Evolutionary conservation across 2,113 vertebrate genomes (phyloP).

Genomic region (Saguinus imperator): DNA sequence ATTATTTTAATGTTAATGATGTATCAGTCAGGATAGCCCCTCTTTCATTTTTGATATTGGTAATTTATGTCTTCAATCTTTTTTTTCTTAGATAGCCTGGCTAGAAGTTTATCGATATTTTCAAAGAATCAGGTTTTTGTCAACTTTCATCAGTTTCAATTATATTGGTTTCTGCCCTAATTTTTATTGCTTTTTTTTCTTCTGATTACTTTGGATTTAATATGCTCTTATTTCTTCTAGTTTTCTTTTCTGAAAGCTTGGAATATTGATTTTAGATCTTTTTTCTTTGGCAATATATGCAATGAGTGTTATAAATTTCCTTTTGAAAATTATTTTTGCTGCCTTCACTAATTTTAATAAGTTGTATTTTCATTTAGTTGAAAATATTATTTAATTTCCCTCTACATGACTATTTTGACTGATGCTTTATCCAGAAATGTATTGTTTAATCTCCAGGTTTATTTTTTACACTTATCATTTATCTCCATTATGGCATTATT

Average conservation of each 20-base stretch:
- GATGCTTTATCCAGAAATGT: neutral
- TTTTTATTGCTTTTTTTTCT: slow-evolving; percentile 9
- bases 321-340: neutral
- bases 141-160: neutral
- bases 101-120: neutral
- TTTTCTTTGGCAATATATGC: neutral
- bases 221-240: neutral
- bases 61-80: neutral
- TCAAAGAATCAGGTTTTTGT: neutral
- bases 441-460: neutral
- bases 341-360: neutral
- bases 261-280: neutral
- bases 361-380: neutral
- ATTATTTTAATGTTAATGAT: neutral
- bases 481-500: neutral
- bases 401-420: neutral
- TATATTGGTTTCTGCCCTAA: neutral
- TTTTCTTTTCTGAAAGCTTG: neutral
- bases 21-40: neutral
- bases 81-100: neutral
- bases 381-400: neutral
- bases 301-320: neutral
- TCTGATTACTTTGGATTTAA: neutral
- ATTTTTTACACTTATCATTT: neutral
- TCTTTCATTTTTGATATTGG: neutral